phyloP scores from a whole-genome alignment of 2,113 vertebrate genomes.

The Scytalopus superciliaris region DNA sequence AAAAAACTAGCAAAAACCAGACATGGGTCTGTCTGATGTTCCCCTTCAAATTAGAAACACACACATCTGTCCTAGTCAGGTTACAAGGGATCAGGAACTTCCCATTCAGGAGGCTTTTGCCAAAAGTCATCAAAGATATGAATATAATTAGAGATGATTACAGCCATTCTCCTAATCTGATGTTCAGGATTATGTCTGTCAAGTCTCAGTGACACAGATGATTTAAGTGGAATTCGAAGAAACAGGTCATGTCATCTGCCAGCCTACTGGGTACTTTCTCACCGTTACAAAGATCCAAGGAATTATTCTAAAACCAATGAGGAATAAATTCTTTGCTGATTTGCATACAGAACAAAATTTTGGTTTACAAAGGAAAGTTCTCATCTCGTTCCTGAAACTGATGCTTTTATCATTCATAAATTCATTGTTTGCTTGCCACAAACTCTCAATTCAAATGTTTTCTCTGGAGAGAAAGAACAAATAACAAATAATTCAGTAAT shows the following conservation, averaged over 20 bases:
- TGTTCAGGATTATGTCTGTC: neutral
- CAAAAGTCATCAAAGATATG: neutral
- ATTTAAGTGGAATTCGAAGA: neutral
- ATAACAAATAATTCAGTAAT: neutral
- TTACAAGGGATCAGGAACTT: neutral
- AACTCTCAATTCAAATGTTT: neutral
- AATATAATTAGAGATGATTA: neutral
- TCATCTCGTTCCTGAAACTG: neutral
- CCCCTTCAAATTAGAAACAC: neutral
- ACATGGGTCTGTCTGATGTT: neutral
- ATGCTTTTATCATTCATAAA: neutral
- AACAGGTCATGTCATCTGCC: accelerated
- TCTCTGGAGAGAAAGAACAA: neutral
- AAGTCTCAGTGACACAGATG: neutral
- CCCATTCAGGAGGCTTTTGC: neutral
- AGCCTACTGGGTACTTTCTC: neutral
- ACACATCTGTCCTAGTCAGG: neutral
- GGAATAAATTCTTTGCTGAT: neutral
- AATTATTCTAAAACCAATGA: neutral
- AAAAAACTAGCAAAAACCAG: neutral
- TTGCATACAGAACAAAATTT: neutral
- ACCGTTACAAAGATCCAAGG: neutral
- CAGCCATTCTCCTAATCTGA: neutral
- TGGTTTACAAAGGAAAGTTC: neutral
- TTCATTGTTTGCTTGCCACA: neutral